phyloP scores from a whole-genome alignment of 2,797 vertebrate species.

The Alcedo quadribrachys region DNA sequence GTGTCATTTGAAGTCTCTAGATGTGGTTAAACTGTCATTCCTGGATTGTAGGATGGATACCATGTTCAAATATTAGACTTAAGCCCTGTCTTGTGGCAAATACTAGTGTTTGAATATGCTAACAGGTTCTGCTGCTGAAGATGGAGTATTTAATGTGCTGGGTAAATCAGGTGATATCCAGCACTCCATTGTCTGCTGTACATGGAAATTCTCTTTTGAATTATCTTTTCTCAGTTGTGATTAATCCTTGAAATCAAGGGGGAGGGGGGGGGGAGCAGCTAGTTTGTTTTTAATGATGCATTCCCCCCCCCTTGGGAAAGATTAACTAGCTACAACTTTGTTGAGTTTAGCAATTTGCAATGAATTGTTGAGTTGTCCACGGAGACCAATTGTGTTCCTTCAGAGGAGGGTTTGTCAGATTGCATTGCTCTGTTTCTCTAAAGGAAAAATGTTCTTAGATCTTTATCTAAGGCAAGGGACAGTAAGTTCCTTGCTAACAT shows the following conservation, averaged over 20 bases:
- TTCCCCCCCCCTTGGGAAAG: conserved; percentile 20
- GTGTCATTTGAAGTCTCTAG: neutral
- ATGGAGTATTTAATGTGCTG: conserved; percentile 9
- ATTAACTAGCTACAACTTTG: neutral
- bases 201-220: conserved; percentile 65
- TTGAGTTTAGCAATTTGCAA: conserved; percentile 42
- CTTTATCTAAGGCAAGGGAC: neutral
- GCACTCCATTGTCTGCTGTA: conserved; percentile 42
- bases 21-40: neutral
- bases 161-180: conserved; percentile 54
- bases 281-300: conserved; percentile 54
- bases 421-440: neutral
- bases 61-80: neutral
- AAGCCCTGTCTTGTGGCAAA: neutral
- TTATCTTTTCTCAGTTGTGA: conserved; percentile 54
- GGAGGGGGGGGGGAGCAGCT: neutral
- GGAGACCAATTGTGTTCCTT: conserved; percentile 25
- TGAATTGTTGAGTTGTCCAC: neutral
- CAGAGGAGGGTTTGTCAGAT: neutral
- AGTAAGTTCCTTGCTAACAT: neutral
- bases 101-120: conserved; percentile 21
- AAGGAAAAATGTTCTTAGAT: neutral
- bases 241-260: conserved; percentile 52
- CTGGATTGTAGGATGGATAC: neutral
- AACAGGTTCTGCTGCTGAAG: conserved; percentile 31